Conservation (phyloP, 2,797 vertebrate genomes). For the Hipposideros larvatus region DNA sequence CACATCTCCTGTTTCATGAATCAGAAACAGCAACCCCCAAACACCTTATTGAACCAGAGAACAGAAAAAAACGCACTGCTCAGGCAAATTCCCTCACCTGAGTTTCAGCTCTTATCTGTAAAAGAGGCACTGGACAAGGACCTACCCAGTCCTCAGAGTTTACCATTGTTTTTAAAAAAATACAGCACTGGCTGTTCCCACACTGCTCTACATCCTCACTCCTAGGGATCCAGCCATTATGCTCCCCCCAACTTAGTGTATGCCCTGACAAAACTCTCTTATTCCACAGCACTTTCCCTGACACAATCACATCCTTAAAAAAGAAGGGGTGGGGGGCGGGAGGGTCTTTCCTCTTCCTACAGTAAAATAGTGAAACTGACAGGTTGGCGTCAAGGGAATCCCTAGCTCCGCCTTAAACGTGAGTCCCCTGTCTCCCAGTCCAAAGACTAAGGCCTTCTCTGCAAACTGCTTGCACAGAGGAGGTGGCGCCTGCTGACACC, state of each 20-base stretch:
- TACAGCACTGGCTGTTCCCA: not conserved
- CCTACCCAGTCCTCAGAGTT: not conserved
- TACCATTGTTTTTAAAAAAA: not conserved
- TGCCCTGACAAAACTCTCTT: not conserved
- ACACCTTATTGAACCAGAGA: slow-evolving; percentile 9
- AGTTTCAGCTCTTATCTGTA: not conserved
- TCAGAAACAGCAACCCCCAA: not conserved
- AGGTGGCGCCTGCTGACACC: slow-evolving; percentile 85
- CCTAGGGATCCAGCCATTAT: not conserved
- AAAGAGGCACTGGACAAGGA: not conserved
- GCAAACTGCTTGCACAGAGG: not conserved
- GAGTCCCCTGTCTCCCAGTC: not conserved
- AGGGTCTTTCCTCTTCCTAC: not conserved
- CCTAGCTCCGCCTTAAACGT: not conserved
- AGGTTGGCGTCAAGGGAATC: not conserved
- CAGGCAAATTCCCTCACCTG: not conserved
- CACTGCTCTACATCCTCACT: not conserved
- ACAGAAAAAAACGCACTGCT: not conserved
- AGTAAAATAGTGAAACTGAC: not conserved
- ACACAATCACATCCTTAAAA: not conserved
- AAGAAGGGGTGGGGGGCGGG: not conserved
- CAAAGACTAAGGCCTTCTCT: not conserved
- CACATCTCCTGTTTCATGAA: not conserved
- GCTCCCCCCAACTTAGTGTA: not conserved
- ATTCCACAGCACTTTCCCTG: not conserved